Base-by-base conservation (phyloP, 2,888 invertebrate genomes). In the Yponomeuta plumbellus region DNA sequence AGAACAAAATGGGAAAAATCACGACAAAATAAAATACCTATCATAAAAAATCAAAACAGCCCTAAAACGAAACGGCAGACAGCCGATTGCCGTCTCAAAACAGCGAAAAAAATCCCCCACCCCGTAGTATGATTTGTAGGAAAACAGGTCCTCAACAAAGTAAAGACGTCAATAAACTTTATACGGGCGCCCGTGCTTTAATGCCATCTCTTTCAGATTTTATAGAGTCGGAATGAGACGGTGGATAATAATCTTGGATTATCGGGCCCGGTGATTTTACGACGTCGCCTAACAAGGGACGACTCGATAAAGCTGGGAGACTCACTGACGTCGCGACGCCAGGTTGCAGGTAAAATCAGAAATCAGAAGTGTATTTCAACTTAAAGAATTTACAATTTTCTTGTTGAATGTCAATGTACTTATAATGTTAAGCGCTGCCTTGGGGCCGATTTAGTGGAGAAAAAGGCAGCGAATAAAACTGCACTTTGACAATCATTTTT, bases 121-220 rank as follows among this genome's bases (percentile, higher is more conserved):
- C 44, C 44, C 13, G 17, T 52, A 17, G 13, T 59, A 59, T 59
- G 59, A 59, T 59, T 59, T 59, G 59, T 59, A 20, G 21, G 11
- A 66, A 66, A 69, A 67, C 66, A 65, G 67, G 66, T 52, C 65
- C 67, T 68, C 64, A 65, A 69, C 69, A 71, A 70, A 70, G 71
- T 70, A 71, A 73, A 72, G 64, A 52, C 44, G 70, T 63, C 73
- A 70, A 73, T 78, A 77, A 77, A 79, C 11, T 77, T 75, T 74
- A 77, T 71, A 52, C 44, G 44, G 34, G 44, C 44, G 13, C 44
- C 44, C 44, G 44, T 52, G 44, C 44, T 52, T 58, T 58, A 58
- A 22, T 68, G 71, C 69, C 61, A 44, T 77, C 75, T 75, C 74
- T 75, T 77, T 78, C 69, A 72, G 74, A 58, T 74, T 74, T 79